Base-by-base conservation (phyloP, 2,113 vertebrate genomes). In the Lonchura striata region DNA sequence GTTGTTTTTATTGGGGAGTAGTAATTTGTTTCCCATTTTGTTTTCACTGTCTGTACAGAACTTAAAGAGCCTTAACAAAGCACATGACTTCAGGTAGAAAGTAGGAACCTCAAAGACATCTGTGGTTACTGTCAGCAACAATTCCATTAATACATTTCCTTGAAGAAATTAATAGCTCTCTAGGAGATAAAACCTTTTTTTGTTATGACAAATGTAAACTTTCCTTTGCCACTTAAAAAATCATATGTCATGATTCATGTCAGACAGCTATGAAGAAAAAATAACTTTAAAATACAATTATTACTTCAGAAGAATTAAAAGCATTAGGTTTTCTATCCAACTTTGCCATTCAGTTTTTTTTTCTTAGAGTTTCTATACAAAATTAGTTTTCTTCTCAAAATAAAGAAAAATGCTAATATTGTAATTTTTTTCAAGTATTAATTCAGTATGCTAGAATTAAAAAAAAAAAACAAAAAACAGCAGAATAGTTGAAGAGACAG, bases 281-380 rank as follows among this genome's bases (percentile, higher is more conserved):
- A 65, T 53, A 13, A 75, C 93, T 97, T 86, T 35, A 47, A 96
- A 97, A 84, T 81, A 87, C 30, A 78, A 66, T 90, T 79, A 35
- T 41, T 86, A 65, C 20, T 96, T 96, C 49, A 71, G 69, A 90
- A 94, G 82, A 68, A 47, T 46, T 79, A 93, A 94, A 96, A 88
- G 24, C 11, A 77, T 75, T 89, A 84, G 35, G 50, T 92, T 96
- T 96, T 95, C 33, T 84, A 70, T 61, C 70, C 41, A 84, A 25
- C 82, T 64, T 70, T 46, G 9, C 28, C 90, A 53, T 79, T 97
- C 77, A 44, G 33, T 90, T 86, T 92, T 95, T 94, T 63, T 25
- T 71, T 74, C 41, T 37, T 52, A 81, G 37, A 39, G 11, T 53
- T 89, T 95, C 39, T 33, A 25, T 57, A 37, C 9, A 90, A 64